Evolutionary conservation across 2,888 invertebrate genomes (phyloP), one percentile per base, ranked within the genome.

Genomic region (Girardia tigrina): DNA sequence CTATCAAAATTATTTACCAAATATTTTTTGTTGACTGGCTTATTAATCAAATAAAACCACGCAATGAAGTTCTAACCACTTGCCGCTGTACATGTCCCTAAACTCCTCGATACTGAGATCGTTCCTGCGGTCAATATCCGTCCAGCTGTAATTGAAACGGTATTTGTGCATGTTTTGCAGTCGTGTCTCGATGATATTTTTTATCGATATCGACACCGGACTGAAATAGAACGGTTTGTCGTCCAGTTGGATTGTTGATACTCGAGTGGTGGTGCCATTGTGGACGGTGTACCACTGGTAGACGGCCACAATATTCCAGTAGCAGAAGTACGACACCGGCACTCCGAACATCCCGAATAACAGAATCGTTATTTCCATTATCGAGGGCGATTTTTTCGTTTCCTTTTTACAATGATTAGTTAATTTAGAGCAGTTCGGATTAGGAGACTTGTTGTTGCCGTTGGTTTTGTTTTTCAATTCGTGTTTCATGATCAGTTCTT

Each of bases 31-130:
- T n/a, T n/a, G n/a, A n/a, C n/a, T n/a, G n/a, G n/a, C n/a, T n/a
- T n/a, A n/a, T n/a, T n/a, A n/a, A n/a, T n/a, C n/a, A n/a, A n/a
- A n/a, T n/a, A n/a, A n/a, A n/a, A n/a, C n/a, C n/a, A n/a, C n/a
- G n/a, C n/a, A n/a, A n/a, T n/a, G n/a, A 27, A 23, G 56, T 28
- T 16, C 79, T 77, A 78, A 83, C 83, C 83, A 83, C 79, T 83
- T 83, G 26, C 80, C 81, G 79, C 83, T 83, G 78, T 83, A 83
- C 16, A 82, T 78, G 77, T 83, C 82, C 75, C 79, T 78, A 79
- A 81, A 83, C 77, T 83, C 83, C 70, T 81, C 78, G 16, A 82
- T 75, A 2, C 80, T 79, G 27, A 83, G 78, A 4, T 79, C 76
- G 0, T 78, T 79, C 29, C 82, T 76, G 56, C 80, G 80, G 74